These are phyloP conservation scores for Clamator glandarius DNA, from an alignment of 2,797 vertebrate genomes.

Conservation along the genomic window DNA sequence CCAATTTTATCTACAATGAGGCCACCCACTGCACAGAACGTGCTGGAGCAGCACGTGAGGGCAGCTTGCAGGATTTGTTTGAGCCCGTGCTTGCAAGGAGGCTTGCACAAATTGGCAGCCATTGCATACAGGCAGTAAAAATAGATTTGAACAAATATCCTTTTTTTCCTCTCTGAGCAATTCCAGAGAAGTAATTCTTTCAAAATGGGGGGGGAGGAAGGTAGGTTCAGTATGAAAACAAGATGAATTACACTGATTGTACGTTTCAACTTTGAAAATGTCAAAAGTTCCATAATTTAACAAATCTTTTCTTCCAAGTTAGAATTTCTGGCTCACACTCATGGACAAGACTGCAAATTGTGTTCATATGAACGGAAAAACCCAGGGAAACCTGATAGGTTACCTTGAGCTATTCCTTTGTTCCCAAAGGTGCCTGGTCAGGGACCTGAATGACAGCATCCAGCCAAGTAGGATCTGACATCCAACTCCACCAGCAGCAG, in stretches of 20 bases:
- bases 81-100: neutral
- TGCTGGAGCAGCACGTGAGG: accelerated
- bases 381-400: neutral
- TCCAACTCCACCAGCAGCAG: neutral
- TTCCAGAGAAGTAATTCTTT: neutral
- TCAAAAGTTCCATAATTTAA: neutral
- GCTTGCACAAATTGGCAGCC: neutral
- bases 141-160: neutral
- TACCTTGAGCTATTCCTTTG: neutral
- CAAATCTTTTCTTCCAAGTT: neutral
- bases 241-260: neutral
- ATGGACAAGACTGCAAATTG: neutral
- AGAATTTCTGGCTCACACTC: neutral
- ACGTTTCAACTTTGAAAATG: neutral
- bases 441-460: neutral
- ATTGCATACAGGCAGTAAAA: accelerated
- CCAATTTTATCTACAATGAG: neutral
- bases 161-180: neutral
- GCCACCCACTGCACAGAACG: accelerated
- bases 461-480: neutral
- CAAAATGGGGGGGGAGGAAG: too few relatives aligned
- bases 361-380: neutral
- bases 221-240: neutral
- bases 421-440: neutral
- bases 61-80: neutral